phyloP scores from a whole-genome alignment of 2,888 invertebrate species.

The Entomobrya multifasciata region DNA sequence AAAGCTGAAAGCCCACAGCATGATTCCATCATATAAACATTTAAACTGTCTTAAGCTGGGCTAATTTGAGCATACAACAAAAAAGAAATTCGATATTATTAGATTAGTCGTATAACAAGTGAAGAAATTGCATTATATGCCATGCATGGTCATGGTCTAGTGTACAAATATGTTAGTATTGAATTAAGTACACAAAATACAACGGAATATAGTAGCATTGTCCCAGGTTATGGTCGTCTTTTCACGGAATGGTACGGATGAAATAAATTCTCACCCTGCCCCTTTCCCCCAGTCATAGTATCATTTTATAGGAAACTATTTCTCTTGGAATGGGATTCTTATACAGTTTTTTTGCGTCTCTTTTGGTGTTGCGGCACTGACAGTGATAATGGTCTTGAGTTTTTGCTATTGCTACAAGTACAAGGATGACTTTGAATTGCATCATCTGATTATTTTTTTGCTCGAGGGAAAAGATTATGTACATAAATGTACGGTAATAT shows the following conservation, averaged over 20 bases:
- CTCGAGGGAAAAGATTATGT: too few species aligned
- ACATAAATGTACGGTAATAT: neutral
- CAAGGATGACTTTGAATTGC: slow-evolving; percentile 12
- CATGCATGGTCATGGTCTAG: neutral
- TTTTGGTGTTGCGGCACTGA: slow-evolving; percentile 27
- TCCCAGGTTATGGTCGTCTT: slow-evolving; percentile 28
- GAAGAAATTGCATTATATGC: neutral
- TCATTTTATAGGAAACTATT: slow-evolving; percentile 15
- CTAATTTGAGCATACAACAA: neutral
- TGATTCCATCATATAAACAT: neutral
- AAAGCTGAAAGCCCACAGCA: too few species aligned
- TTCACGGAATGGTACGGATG: neutral
- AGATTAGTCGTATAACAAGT: neutral
- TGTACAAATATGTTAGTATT: neutral
- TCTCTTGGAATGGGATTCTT: slow-evolving; percentile 12
- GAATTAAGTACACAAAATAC: too few species aligned
- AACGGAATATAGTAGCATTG: neutral
- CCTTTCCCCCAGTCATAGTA: neutral
- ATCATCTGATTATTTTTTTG: neutral
- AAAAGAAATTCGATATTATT: neutral
- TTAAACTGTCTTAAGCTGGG: neutral
- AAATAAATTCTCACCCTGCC: slow-evolving; percentile 13
- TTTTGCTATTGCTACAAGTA: too few species aligned
- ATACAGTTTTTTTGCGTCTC: too few species aligned
- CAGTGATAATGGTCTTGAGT: slow-evolving; percentile 59